Base-by-base conservation (phyloP, 2,888 invertebrate species). In the Teleiodes luculella region DNA sequence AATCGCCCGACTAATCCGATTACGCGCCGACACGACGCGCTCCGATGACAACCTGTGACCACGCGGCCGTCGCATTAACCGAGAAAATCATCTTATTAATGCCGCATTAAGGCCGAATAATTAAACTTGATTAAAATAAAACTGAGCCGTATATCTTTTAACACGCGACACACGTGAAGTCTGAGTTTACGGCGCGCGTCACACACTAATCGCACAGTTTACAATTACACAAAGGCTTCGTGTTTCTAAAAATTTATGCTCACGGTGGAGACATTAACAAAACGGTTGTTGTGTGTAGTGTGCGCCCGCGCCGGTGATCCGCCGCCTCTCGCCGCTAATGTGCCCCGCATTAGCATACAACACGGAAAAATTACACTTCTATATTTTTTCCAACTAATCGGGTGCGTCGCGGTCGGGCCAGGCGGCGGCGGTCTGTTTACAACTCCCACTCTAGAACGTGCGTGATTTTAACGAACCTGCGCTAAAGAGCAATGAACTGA, bases 1-100 rank as follows among this genome's bases (percentile, higher is more conserved):
- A 53, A 53, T 56, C 37, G 49, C 37, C 45, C 53, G 30, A 46
- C 53, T 56, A 56, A 56, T 56, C 56, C 56, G 53, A 56, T 56
- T 56, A 56, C 35, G n/a, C 16, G 13, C 13, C 39, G 8, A 39
- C 39, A 39, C 39, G 39, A 13, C 18, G 28, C 47, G 47, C 43
- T 43, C 43, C n/a, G 47, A 48, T 48, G 47, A 48, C 47, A 48
- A 33, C 47, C 20, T n/a, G 47, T 33, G 47, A 35, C 16, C 35
- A 35, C 47, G 11, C 37, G 30, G 14, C 13, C 28, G 47, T 48
- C 47, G 35, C 20, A 43, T 43, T 43, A 43, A 43, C 43, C 8
- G 24, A 10, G 13, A 11, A 8, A 43, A 10, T 28, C 43, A 43
- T 43, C 43, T 2, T 33, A 8, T 33, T 24, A 43, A 43, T 24